Evolutionary conservation across 1,140 invertebrate species (phyloP), one percentile per base, ranked within the genome.

Genomic region (Diorhabda carinulata): DNA sequence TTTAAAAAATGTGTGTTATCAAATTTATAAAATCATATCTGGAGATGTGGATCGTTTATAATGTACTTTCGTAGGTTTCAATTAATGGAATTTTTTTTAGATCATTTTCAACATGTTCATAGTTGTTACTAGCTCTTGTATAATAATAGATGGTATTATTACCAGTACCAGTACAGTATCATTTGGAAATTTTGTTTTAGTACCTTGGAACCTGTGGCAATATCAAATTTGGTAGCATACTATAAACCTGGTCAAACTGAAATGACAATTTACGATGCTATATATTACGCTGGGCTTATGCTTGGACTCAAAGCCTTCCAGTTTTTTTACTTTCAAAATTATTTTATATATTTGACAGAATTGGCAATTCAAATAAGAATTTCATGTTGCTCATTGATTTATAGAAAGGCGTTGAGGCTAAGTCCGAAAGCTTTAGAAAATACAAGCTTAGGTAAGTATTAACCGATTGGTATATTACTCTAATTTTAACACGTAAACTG

Each of bases 351-450:
- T 63, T 83, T 78, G 3, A 81, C 88, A 67, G 90, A 92, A 74
- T 83, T 91, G 73, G 92, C 92, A 45, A 91, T 95, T 88, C 90
- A 92, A 80, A 87, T 93, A 70, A 85, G 92, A 69, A 86, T 94
- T 47, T 89, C 92, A 1, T 89, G 90, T 78, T 91, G 89, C 74
- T 90, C 91, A 0, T 83, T 95, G 57, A 89, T 95, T 70, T 96
- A 94, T 80, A 87, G 91, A 79, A 95, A 95, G 88, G 85, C 88
- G 10, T 79, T 92, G 42, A 85, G 85, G 40, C 77, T 93, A 4
- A 91, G 86, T 64, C 88, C 88, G 75, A 87, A 86, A 5, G 89
- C 92, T n/a, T 87, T 91, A 45, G 87, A 88, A 25, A 85, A 92
- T 78, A 93, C 92, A 25, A 70, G 69, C 57, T 60, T 74, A n/a